Base-by-base conservation (phyloP, 2,797 vertebrate species). In the Aldrovandia affinis region DNA sequence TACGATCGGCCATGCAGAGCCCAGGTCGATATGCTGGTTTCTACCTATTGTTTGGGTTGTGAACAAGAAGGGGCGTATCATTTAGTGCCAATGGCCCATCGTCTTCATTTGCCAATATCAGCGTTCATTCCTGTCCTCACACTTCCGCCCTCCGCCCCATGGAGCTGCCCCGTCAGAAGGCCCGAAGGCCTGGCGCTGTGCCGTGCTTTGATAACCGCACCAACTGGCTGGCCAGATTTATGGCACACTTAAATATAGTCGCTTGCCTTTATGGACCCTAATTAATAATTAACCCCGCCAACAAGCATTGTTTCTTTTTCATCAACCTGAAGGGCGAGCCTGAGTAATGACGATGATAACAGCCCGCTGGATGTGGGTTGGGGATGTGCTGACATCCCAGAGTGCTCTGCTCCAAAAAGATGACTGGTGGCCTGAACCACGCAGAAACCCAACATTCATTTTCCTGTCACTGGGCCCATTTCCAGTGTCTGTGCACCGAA, bases 201-300 rank as follows among this genome's bases (percentile, higher is more conserved):
- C 28, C 28, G 12, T 20, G 14, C 63, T 8, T 2, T n/a, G 59
- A 5, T 25, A 2, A 12, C 63, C 28, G 1, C 28, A 9, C 47
- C 0, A 2, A 50, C 47, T 5, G 47, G 52, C n/a, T 36, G 22
- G 28, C 2, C 78, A 79, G 88, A 93, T 95, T 93, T 90, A 91
- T 89, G 81, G 57, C 81, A 85, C 80, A 83, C 86, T 88, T 91
- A 89, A 92, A 89, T 83, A 88, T 90, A 93, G 92, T 89, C 89
- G 90, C 89, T 85, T 88, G 81, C 79, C 85, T 93, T 92, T 88
- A 91, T 89, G 78, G 88, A 89, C 89, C 91, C 83, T 85, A 85
- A 87, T 89, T 75, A 91, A 92, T 92, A 94, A 93, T 93, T 89
- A 92, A 88, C 83, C n/a, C n/a, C 83, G 83, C 47, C 6, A 63